These are phyloP conservation scores for Trachymyrmex cornetzi DNA, from an alignment of 1,140 invertebrate genomes.

Conservation along the genomic window DNA sequence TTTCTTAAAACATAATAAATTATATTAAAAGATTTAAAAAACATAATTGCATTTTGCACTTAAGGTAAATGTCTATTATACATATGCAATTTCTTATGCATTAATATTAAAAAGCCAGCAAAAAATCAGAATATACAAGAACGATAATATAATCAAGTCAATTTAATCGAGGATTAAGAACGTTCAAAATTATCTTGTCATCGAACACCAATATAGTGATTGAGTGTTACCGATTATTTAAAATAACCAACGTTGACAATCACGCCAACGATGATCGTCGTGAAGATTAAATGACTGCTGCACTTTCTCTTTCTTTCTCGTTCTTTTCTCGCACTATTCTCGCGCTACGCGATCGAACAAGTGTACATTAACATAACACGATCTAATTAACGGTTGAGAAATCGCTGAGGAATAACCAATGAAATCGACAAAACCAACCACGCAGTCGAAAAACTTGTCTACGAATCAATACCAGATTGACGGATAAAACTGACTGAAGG, in stretches of 20 bases:
- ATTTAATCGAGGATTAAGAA: slow-evolving; percentile 6
- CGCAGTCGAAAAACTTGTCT: slow-evolving; percentile 50
- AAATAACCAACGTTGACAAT: slow-evolving; percentile 20
- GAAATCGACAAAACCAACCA: slow-evolving; percentile 29
- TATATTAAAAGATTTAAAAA: not conserved
- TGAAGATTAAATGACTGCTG: slow-evolving; percentile 6
- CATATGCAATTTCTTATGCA: not conserved
- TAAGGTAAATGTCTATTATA: not conserved
- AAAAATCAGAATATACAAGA: not conserved
- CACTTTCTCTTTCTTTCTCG: slow-evolving; percentile 43
- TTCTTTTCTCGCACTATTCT: not conserved
- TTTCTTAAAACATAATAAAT: not conserved
- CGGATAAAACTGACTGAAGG: slow-evolving; percentile 7
- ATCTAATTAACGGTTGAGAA: slow-evolving; percentile 60
- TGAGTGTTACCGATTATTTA: slow-evolving; percentile 12
- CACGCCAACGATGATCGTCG: not conserved
- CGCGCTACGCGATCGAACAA: not conserved
- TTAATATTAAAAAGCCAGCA: not conserved
- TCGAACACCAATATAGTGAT: not conserved
- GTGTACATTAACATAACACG: slow-evolving; percentile 56
- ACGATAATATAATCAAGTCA: not conserved
- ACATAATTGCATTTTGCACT: not conserved
- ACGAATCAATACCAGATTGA: slow-evolving; percentile 37
- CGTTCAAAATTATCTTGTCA: not conserved
- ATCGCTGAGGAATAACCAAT: slow-evolving; percentile 29